Evolutionary conservation across 2,797 vertebrate species (phyloP).

Genomic region (Microchirus variegatus): DNA sequence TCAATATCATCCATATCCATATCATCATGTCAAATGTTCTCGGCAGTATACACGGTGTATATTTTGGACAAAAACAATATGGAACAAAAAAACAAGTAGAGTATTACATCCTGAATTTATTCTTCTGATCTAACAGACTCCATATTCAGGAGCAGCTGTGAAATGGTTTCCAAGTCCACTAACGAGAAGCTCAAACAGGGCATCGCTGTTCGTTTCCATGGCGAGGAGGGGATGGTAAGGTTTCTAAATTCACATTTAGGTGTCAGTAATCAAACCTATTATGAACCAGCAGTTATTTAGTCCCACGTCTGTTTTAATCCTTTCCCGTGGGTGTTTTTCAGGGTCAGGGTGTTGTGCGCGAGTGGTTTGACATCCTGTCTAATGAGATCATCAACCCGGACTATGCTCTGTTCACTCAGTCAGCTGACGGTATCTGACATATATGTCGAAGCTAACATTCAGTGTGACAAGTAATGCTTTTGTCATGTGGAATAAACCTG

Average conservation of each 20-base stretch:
- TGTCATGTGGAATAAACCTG: background rate
- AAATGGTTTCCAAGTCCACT: constrained; percentile 97
- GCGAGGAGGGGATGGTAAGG: constrained; percentile 98
- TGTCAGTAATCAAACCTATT: background rate
- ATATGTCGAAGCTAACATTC: background rate
- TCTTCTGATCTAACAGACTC: constrained; percentile 82
- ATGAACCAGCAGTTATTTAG: background rate
- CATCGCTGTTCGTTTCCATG: constrained; percentile 97
- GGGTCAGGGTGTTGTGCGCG: constrained; percentile 98
- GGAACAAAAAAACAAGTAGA: too few relatives aligned
- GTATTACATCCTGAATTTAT: background rate
- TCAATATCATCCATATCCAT: too few relatives aligned
- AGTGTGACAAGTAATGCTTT: background rate
- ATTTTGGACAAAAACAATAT: too few relatives aligned
- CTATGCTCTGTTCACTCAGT: constrained; percentile 97
- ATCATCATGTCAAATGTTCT: too few relatives aligned
- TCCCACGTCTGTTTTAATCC: background rate
- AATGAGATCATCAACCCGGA: constrained; percentile 99
- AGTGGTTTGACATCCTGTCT: constrained; percentile 99
- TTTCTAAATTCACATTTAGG: background rate
- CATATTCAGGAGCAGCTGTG: constrained; percentile 98
- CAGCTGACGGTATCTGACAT: constrained; percentile 89
- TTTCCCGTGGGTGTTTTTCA: constrained; percentile 58
- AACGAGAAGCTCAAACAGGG: constrained; percentile 98
- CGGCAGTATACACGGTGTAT: too few relatives aligned